Conservation (phyloP, 1,140 invertebrate species). For the Pissodes strobi region DNA sequence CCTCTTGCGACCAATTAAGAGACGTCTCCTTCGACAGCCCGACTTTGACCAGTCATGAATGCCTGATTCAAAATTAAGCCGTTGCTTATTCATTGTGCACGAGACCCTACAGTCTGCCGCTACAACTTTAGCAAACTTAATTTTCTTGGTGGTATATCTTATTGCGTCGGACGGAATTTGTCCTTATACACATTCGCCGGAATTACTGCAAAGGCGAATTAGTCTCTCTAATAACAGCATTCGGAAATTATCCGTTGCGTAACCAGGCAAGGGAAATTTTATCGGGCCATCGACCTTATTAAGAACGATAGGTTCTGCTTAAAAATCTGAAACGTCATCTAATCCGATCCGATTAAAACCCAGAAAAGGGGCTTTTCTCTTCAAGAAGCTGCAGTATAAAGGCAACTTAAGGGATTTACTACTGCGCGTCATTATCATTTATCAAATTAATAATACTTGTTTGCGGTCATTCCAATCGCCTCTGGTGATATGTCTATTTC, state of each 20-base stretch:
- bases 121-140: not conserved
- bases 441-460: conserved; percentile 30
- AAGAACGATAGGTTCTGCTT: conserved; percentile 2
- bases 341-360: conserved; percentile 30
- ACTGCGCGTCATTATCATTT: conserved; percentile 29
- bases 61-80: conserved; percentile 22
- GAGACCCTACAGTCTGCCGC: not conserved
- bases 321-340: conserved; percentile 33
- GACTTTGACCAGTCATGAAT: conserved; percentile 26
- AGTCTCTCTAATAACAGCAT: too few species aligned
- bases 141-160: not conserved
- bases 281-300: conserved; percentile 28
- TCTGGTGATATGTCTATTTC: too few species aligned
- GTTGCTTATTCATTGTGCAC: conserved; percentile 17
- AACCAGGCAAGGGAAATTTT: too few species aligned
- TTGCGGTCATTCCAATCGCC: too few species aligned
- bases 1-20: conserved; percentile 16
- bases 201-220: too few species aligned
- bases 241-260: too few species aligned
- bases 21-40: not conserved
- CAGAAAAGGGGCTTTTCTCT: conserved; percentile 23
- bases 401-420: conserved; percentile 28
- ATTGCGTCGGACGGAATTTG: too few species aligned
- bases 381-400: conserved; percentile 26
- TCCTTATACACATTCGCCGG: too few species aligned